Evolutionary conservation across 2,888 invertebrate genomes (phyloP).

Genomic region (Chrysotoxum bicinctum): DNA sequence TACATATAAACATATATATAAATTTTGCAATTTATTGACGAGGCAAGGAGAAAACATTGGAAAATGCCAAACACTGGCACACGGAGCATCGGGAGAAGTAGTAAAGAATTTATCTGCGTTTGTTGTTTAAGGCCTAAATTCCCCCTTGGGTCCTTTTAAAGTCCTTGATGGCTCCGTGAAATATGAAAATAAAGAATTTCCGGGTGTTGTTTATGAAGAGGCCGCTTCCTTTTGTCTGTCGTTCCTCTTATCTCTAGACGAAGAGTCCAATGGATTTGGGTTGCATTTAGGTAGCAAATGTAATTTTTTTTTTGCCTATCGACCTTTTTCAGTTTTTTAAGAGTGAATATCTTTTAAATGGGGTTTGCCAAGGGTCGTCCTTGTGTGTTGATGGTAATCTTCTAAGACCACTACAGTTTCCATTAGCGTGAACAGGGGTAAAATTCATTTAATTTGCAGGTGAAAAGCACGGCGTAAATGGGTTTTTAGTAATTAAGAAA

Average conservation of each 20-base stretch:
- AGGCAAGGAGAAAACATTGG: slow-evolving; percentile 19
- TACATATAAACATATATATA: not conserved
- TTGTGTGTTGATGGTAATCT: slow-evolving; percentile 15
- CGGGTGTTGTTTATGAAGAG: slow-evolving; percentile 61
- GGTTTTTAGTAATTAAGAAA: slow-evolving; percentile 15
- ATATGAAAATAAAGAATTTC: slow-evolving; percentile 62
- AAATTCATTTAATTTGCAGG: slow-evolving; percentile 58
- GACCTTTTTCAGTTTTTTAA: not conserved
- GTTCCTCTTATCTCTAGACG: not conserved
- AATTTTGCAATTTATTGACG: slow-evolving; percentile 63
- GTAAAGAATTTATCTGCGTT: slow-evolving; percentile 24
- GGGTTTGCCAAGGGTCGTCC: slow-evolving; percentile 17
- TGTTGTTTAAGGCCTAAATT: slow-evolving; percentile 54
- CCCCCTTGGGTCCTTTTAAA: slow-evolving; percentile 65
- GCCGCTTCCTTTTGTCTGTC: slow-evolving; percentile 22
- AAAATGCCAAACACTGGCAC: slow-evolving; percentile 12
- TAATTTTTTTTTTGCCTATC: slow-evolving; percentile 2
- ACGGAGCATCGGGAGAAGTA: not conserved
- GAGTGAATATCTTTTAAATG: slow-evolving; percentile 3
- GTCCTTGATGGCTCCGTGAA: slow-evolving; percentile 28
- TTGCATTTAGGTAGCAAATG: slow-evolving; percentile 51
- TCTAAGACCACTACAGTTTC: slow-evolving; percentile 58
- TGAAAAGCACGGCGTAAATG: slow-evolving; percentile 53
- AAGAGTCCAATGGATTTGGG: slow-evolving; percentile 48
- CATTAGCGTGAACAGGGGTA: slow-evolving; percentile 65